Percentiles rank a stretch among this genome's conserved stretches.
phyloP scores from a whole-genome alignment of 37 sponge, comb jelly and placozoan species.

The Halisarca cf. caerulea region DNA sequence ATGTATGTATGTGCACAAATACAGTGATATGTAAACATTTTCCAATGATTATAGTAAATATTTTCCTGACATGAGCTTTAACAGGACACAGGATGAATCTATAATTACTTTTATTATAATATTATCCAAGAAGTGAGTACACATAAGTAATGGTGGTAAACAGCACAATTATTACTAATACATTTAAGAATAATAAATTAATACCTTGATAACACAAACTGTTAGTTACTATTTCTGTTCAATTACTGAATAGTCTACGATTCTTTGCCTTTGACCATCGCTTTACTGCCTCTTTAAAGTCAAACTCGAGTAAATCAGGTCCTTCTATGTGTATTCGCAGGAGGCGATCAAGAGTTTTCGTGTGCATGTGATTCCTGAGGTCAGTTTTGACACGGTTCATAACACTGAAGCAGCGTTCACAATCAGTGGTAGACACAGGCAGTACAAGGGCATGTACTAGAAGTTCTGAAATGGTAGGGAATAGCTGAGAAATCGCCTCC shows the following conservation, averaged over 20 bases:
- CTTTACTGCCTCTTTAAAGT: slow-evolving; percentile 29
- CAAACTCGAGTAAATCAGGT: slow-evolving; percentile 14
- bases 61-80: too few relatives aligned
- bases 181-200: too few relatives aligned
- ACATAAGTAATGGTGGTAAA: too few relatives aligned
- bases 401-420: slow-evolving; percentile 30
- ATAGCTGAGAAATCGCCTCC: slow-evolving; percentile 9
- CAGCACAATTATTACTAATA: too few relatives aligned
- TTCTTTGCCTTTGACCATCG: slow-evolving; percentile 12
- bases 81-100: too few relatives aligned
- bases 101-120: too few relatives aligned
- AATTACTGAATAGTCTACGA: neutral
- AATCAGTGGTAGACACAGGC: slow-evolving; percentile 36
- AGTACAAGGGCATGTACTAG: slow-evolving; percentile 19
- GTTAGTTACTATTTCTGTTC: slow-evolving; percentile 12
- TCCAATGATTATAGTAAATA: too few relatives aligned
- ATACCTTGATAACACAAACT: too few relatives aligned
- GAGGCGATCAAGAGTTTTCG: slow-evolving; percentile 26
- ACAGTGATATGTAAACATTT: too few relatives aligned
- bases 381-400: slow-evolving; percentile 36
- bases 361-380: slow-evolving; percentile 35
- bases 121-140: too few relatives aligned
- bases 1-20: too few relatives aligned
- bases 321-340: slow-evolving; percentile 42
- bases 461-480: slow-evolving; percentile 21